Conservation (phyloP, 2,113 vertebrate genomes). For the Clarias magur region DNA sequence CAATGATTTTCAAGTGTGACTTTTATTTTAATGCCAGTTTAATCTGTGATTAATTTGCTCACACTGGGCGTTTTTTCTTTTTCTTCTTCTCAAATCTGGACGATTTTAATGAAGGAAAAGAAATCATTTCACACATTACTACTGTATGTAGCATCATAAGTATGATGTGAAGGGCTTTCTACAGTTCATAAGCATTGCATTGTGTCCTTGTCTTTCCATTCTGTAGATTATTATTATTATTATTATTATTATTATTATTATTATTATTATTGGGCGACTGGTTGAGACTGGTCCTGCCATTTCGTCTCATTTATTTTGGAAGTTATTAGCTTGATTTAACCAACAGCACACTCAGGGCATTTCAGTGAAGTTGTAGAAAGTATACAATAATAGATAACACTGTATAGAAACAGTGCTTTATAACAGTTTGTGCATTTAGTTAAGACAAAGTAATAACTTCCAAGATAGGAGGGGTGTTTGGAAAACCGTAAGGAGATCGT, state of each 20-base stretch:
- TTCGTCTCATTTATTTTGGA: not conserved
- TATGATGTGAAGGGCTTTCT: not conserved
- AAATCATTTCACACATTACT: not conserved
- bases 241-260: not conserved
- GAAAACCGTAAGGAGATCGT: not conserved
- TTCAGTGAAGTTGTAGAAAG: not conserved
- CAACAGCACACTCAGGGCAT: not conserved
- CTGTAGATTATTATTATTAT: not conserved
- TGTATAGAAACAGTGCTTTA: not conserved
- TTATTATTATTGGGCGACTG: too few relatives aligned
- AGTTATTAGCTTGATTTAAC: not conserved
- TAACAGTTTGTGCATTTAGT: not conserved
- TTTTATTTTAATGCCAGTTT: constrained; percentile 47
- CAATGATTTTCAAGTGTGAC: constrained; percentile 42
- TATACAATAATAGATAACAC: not conserved
- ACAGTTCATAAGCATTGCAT: not conserved
- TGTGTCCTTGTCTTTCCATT: not conserved
- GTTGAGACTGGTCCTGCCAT: not conserved
- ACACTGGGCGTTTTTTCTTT: not conserved
- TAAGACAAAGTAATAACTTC: not conserved
- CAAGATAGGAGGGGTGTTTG: not conserved
- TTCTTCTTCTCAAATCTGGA: not conserved
- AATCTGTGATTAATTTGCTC: constrained; percentile 35
- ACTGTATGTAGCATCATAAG: not conserved
- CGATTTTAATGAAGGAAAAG: constrained; percentile 28